phyloP scores from a whole-genome alignment of 2,888 invertebrate genomes.

The Spodoptera exigua region DNA sequence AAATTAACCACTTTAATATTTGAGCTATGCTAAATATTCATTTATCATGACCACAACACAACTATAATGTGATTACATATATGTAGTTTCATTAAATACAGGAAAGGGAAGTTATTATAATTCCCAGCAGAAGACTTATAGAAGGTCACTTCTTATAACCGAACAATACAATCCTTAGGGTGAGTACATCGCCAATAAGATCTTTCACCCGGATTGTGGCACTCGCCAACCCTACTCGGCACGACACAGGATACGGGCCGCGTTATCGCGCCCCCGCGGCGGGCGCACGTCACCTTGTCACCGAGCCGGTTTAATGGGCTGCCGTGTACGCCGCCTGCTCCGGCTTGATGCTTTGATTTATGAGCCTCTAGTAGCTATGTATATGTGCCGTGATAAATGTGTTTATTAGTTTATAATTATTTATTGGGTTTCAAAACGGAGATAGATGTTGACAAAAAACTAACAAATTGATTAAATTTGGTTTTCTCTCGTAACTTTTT shows the following conservation, averaged over 20 bases:
- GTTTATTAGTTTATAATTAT: conserved; percentile 58
- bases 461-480: no score
- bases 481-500: no score
- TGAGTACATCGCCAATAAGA: conserved; percentile 38
- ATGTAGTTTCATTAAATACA: no score
- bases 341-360: conserved; percentile 79
- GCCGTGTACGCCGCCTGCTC: conserved; percentile 73
- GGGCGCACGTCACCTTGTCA: conserved; percentile 86
- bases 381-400: conserved; percentile 56
- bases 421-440: conserved; percentile 28
- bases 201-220: conserved; percentile 17
- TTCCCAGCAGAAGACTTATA: not conserved
- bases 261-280: conserved; percentile 82
- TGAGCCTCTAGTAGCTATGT: conserved; percentile 54
- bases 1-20: conserved; percentile 19
- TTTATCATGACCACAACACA: no score
- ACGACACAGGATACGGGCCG: conserved; percentile 80
- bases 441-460: conserved; percentile 8
- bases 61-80: no score
- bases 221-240: conserved; percentile 55
- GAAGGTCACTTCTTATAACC: conserved; percentile 11
- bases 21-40: conserved; percentile 20
- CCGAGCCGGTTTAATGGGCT: conserved; percentile 87
- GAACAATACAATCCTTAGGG: conserved; percentile 26
- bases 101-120: no score